Conservation (phyloP, 2,113 vertebrate genomes). For the Irena cyanogastra region DNA sequence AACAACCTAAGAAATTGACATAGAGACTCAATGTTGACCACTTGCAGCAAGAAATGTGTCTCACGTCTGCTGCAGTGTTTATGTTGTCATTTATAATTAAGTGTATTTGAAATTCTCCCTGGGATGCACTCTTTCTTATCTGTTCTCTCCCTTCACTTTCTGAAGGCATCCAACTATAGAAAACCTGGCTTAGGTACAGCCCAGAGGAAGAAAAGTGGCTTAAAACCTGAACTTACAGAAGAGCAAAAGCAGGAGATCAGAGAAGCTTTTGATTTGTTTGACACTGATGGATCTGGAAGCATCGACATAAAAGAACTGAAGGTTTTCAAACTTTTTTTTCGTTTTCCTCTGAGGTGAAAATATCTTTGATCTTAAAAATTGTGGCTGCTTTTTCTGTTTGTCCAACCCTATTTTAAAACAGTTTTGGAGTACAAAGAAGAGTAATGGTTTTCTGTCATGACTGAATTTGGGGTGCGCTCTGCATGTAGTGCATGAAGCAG, state of each 20-base stretch:
- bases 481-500: background rate
- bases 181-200: constrained; percentile 64
- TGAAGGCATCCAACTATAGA: constrained; percentile 77
- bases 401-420: background rate
- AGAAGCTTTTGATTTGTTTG: constrained; percentile 92
- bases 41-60: background rate
- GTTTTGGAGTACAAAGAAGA: background rate
- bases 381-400: background rate
- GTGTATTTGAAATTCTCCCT: background rate
- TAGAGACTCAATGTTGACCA: background rate
- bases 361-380: background rate
- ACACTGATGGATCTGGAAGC: constrained; percentile 85
- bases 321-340: constrained; percentile 60
- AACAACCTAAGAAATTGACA: background rate
- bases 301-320: constrained; percentile 93
- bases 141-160: background rate
- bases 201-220: constrained; percentile 74
- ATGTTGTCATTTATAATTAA: background rate
- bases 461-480: background rate
- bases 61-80: background rate
- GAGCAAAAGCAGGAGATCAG: constrained; percentile 90
- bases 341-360: background rate
- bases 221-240: constrained; percentile 84
- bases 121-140: background rate
- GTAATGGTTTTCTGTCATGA: background rate